These are phyloP conservation scores for Drosophila neocordata DNA, from an alignment of 1,140 invertebrate genomes.

Conservation along the genomic window DNA sequence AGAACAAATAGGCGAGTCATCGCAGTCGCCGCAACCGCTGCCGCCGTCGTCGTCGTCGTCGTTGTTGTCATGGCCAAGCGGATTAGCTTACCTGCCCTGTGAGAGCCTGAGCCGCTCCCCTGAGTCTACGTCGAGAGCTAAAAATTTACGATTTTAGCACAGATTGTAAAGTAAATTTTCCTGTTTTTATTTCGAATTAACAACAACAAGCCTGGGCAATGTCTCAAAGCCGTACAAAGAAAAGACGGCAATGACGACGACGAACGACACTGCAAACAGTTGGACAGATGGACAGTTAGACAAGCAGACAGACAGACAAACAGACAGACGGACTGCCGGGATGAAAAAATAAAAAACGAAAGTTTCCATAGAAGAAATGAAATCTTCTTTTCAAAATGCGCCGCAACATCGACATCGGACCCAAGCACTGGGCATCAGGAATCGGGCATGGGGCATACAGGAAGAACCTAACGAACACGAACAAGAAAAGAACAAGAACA, in stretches of 20 bases:
- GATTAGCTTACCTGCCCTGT: constrained; percentile 57
- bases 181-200: constrained; percentile 80
- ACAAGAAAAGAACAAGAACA: constrained; percentile 37
- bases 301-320: constrained; percentile 2
- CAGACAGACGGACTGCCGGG: constrained; percentile 5
- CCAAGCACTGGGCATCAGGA: neutral
- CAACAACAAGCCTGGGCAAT: constrained; percentile 61
- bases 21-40: constrained; percentile 14
- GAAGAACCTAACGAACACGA: constrained; percentile 36
- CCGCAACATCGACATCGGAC: constrained; percentile 6
- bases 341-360: constrained; percentile 68
- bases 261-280: constrained; percentile 18
- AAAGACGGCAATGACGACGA: constrained; percentile 1
- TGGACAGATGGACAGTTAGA: constrained; percentile 19
- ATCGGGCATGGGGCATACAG: constrained; percentile 8
- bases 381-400: constrained; percentile 51
- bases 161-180: constrained; percentile 80
- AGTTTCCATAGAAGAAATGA: constrained; percentile 52
- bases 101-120: constrained; percentile 54
- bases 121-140: constrained; percentile 53
- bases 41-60: neutral
- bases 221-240: constrained; percentile 28
- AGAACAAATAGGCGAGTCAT: constrained; percentile 72
- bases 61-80: constrained; percentile 67
- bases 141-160: constrained; percentile 80